Evolutionary conservation across 2,888 invertebrate species (phyloP).

Genomic region (Rhagonycha fulva): DNA sequence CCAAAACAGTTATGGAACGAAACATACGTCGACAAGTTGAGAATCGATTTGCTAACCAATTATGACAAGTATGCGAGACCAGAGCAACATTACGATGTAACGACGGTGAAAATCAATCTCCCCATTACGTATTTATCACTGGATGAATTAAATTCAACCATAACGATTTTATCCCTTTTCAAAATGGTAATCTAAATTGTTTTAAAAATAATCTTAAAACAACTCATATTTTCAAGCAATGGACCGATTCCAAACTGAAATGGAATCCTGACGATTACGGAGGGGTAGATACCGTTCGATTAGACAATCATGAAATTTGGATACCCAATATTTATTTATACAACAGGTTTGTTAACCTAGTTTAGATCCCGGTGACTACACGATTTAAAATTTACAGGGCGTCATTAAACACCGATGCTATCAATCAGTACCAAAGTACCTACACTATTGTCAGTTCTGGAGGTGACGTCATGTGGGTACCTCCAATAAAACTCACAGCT

Average conservation of each 20-base stretch:
- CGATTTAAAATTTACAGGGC: neutral
- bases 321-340: slow-evolving; percentile 74
- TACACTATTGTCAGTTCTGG: slow-evolving; percentile 57
- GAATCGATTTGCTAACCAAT: slow-evolving; percentile 61
- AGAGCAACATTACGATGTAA: slow-evolving; percentile 57
- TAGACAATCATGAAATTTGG: slow-evolving; percentile 77
- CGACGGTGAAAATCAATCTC: slow-evolving; percentile 60
- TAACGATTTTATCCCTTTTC: slow-evolving; percentile 64
- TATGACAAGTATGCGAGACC: slow-evolving; percentile 63
- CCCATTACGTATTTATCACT: slow-evolving; percentile 67
- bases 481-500: slow-evolving; percentile 68
- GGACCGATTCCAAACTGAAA: slow-evolving; percentile 72
- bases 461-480: slow-evolving; percentile 67
- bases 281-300: slow-evolving; percentile 62
- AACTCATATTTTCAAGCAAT: slow-evolving; percentile 58
- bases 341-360: slow-evolving; percentile 59
- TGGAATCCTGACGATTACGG: slow-evolving; percentile 74
- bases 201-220: neutral
- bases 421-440: slow-evolving; percentile 63
- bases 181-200: slow-evolving; percentile 59
- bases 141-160: slow-evolving; percentile 64
- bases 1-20: slow-evolving; percentile 59
- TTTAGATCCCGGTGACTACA: neutral
- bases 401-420: slow-evolving; percentile 58
- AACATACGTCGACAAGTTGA: slow-evolving; percentile 60